phyloP scores from a whole-genome alignment of 1,140 invertebrate species.

The Halotydeus destructor region DNA sequence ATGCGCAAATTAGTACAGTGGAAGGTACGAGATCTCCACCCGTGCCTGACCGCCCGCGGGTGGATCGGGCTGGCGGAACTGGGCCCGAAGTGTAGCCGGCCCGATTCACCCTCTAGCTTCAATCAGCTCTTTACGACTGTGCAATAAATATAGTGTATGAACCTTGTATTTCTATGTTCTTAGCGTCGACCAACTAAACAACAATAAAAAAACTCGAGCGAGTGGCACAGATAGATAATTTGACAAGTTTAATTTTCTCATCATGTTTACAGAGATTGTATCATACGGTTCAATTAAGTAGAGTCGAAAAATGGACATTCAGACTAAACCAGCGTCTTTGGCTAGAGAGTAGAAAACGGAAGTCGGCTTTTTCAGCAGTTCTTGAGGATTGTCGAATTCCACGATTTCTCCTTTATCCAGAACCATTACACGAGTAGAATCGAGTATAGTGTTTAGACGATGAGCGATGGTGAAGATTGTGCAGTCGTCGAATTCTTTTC shows the following conservation, averaged over 20 bases:
- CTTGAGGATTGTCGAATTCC: conserved; percentile 55
- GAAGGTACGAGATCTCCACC: too few species aligned
- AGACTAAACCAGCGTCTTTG: conserved; percentile 49
- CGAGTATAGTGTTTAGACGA: conserved; percentile 27
- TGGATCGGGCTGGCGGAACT: too few species aligned
- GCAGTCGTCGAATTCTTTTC: conserved; percentile 21
- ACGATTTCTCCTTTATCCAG: conserved; percentile 24
- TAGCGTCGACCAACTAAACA: too few species aligned
- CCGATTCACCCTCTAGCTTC: too few species aligned
- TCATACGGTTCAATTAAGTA: background rate
- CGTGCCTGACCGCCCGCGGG: too few species aligned
- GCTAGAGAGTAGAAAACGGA: conserved; percentile 81
- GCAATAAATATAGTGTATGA: too few species aligned
- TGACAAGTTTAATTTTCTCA: conserved; percentile 23
- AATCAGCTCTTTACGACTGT: too few species aligned
- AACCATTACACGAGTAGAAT: conserved; percentile 19
- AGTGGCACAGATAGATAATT: conserved; percentile 21
- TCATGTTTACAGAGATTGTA: conserved; percentile 14
- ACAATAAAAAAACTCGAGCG: too few species aligned
- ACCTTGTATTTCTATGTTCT: too few species aligned
- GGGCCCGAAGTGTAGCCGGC: too few species aligned
- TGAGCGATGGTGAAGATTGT: conserved; percentile 28
- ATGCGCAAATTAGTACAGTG: too few species aligned
- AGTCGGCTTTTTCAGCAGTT: conserved; percentile 46
- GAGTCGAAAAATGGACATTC: conserved; percentile 20